phyloP scores from a whole-genome alignment of 2,797 vertebrate species.

The Columba guinea region DNA sequence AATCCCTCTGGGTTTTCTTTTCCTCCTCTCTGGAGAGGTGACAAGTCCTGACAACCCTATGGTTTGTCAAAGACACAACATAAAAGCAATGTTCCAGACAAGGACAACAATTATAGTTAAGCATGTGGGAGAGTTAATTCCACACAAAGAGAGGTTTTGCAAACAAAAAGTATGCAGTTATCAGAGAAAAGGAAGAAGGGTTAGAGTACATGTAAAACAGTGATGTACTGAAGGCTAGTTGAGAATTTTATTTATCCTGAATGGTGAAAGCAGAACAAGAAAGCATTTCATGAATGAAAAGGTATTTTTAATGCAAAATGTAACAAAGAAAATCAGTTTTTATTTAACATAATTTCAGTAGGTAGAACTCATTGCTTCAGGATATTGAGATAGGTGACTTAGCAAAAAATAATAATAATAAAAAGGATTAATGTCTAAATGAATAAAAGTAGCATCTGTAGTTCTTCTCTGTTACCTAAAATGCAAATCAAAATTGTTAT shows the following conservation, averaged over 20 bases:
- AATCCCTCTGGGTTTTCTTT: background rate
- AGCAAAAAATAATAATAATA: background rate
- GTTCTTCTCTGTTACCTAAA: background rate
- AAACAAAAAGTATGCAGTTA: background rate
- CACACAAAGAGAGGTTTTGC: background rate
- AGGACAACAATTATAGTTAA: background rate
- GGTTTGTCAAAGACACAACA: background rate
- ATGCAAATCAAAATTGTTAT: background rate
- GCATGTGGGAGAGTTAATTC: background rate
- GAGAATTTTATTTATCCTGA: background rate
- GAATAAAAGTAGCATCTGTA: background rate
- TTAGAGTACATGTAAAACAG: background rate
- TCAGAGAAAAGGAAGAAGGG: background rate
- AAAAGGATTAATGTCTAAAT: background rate
- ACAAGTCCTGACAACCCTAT: background rate
- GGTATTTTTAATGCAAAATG: background rate
- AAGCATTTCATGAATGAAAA: background rate
- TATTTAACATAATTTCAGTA: background rate
- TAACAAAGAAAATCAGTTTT: background rate
- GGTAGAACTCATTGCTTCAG: background rate
- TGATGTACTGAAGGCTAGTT: background rate
- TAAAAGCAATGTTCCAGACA: background rate
- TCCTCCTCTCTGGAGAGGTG: background rate
- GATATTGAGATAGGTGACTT: background rate
- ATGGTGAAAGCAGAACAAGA: background rate